Evolutionary conservation across 2,797 vertebrate species (phyloP).

Genomic region (Valencia hispanica): DNA sequence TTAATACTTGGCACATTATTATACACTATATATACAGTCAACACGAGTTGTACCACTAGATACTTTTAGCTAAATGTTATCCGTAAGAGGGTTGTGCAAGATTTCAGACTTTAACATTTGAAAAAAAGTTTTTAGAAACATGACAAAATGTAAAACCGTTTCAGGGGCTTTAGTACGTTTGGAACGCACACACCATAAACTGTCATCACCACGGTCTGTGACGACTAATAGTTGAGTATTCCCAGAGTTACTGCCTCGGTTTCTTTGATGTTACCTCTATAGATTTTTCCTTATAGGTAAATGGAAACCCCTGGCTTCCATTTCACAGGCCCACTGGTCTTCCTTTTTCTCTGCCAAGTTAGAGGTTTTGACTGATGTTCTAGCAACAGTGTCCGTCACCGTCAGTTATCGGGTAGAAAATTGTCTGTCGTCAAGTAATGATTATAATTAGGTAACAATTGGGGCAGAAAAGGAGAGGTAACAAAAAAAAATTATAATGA

Average conservation of each 20-base stretch:
- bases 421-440: slow-evolving; percentile 44
- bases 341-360: neutral
- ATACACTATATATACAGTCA: no score
- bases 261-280: neutral
- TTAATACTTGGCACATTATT: no score
- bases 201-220: neutral
- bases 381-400: slow-evolving; percentile 14
- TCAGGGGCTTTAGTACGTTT: neutral
- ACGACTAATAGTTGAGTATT: neutral
- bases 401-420: slow-evolving; percentile 39
- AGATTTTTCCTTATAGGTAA: slow-evolving; percentile 13
- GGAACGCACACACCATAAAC: neutral
- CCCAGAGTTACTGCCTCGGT: slow-evolving; percentile 5
- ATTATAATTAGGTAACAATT: slow-evolving; percentile 50
- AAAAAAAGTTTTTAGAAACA: neutral
- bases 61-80: neutral
- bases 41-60: no score
- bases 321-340: slow-evolving; percentile 7
- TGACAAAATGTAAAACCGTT: neutral
- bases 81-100: neutral
- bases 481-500: slow-evolving; percentile 26
- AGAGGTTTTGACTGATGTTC: slow-evolving; percentile 29
- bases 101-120: neutral
- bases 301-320: neutral
- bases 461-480: slow-evolving; percentile 36